Conservation (phyloP, 1,140 invertebrate species). For the Drosophila repleta region DNA sequence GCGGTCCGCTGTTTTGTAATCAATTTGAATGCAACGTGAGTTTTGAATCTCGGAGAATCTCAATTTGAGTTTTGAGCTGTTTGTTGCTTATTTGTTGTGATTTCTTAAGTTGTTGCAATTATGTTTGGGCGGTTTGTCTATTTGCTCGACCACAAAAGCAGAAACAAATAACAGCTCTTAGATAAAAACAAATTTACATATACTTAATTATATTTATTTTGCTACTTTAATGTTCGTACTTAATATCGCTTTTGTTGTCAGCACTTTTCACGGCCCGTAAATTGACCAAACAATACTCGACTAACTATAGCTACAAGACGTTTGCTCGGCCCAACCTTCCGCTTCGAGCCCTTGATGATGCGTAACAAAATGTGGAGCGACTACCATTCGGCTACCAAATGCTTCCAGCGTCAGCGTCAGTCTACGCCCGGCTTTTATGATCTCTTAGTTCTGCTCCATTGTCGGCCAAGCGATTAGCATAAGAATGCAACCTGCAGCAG, state of each 20-base stretch:
- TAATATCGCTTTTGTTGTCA: constrained; percentile 11
- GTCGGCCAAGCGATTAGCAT: constrained; percentile 61
- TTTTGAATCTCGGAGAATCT: constrained; percentile 37
- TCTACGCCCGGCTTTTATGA: constrained; percentile 13
- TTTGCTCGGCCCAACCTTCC: neutral
- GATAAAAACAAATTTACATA: constrained; percentile 58
- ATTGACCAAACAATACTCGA: constrained; percentile 65
- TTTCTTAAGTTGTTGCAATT: constrained; percentile 80
- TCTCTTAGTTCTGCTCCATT: constrained; percentile 34
- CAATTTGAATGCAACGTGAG: constrained; percentile 72
- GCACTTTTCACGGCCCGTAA: constrained; percentile 42
- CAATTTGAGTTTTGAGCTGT: constrained; percentile 39
- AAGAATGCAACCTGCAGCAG: constrained; percentile 69
- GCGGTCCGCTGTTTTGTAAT: constrained; percentile 53
- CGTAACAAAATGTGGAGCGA: constrained; percentile 64
- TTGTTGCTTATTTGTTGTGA: constrained; percentile 74
- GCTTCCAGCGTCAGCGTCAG: constrained; percentile 13
- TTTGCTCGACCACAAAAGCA: constrained; percentile 43
- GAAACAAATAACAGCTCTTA: neutral
- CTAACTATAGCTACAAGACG: constrained; percentile 61
- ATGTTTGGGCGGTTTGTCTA: constrained; percentile 43
- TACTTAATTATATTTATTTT: constrained; percentile 39
- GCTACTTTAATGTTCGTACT: constrained; percentile 59
- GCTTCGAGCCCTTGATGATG: constrained; percentile 22
- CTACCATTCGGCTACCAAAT: constrained; percentile 43